Evolutionary conservation across 2,113 vertebrate species (phyloP).

Genomic region (Psilopogon haemacephalus): DNA sequence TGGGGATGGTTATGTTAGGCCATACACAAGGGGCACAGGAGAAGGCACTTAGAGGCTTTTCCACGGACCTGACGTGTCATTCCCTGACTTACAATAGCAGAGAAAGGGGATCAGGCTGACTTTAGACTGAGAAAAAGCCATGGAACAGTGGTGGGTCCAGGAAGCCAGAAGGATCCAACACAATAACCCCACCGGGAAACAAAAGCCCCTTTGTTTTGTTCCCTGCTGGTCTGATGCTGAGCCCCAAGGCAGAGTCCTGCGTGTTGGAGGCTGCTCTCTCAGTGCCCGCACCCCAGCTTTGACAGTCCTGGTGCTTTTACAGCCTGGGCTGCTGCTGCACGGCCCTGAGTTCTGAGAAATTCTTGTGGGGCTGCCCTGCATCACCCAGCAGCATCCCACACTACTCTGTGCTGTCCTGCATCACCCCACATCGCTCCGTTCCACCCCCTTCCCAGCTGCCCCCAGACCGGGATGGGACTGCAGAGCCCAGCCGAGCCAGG

Average conservation of each 20-base stretch:
- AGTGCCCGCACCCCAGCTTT: background rate
- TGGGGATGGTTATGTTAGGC: accelerated
- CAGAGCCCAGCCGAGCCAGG: accelerated
- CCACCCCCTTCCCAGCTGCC: background rate
- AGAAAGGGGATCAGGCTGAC: background rate
- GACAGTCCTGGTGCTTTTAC: background rate
- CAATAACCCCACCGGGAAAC: background rate
- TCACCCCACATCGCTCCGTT: accelerated
- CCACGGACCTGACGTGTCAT: background rate
- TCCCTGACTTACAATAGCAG: background rate
- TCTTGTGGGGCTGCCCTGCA: background rate
- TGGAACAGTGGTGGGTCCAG: accelerated
- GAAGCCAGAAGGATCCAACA: background rate
- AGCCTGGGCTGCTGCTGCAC: background rate
- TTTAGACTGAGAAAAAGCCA: background rate
- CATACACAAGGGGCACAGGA: accelerated
- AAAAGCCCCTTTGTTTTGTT: background rate
- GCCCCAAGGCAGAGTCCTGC: background rate
- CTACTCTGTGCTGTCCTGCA: background rate
- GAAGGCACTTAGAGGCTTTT: background rate
- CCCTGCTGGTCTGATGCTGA: background rate
- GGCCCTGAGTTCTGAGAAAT: background rate
- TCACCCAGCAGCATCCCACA: too few species aligned
- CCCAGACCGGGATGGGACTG: background rate
- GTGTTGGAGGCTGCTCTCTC: background rate